phyloP scores from a whole-genome alignment of 2,113 vertebrate species.

The Urocynchramus pylzowi region DNA sequence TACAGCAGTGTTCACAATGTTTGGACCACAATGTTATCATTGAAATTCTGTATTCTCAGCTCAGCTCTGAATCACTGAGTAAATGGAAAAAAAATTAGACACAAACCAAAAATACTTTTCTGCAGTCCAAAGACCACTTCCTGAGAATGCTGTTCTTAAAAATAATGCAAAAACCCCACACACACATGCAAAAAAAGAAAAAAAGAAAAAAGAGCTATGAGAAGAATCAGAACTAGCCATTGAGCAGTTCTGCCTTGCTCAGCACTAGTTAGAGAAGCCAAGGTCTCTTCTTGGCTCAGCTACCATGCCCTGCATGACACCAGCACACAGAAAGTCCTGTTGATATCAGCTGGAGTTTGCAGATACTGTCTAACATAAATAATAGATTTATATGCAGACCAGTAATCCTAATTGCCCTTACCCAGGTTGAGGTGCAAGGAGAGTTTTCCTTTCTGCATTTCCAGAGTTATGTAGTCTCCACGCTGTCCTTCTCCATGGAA shows the following conservation, averaged over 20 bases:
- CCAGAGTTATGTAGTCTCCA: slow-evolving; percentile 92
- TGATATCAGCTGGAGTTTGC: not conserved
- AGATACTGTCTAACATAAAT: not conserved
- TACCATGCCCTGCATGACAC: not conserved
- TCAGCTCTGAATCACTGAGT: not conserved
- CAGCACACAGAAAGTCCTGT: not conserved
- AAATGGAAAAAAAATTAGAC: not conserved
- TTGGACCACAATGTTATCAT: not conserved
- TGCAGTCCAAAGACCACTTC: not conserved
- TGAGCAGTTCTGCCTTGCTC: not conserved
- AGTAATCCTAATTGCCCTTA: slow-evolving; percentile 56
- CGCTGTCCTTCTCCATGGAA: slow-evolving; percentile 94
- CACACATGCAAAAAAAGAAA: not conserved
- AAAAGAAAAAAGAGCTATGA: not conserved
- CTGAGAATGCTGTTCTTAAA: not conserved
- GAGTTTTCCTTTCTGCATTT: slow-evolving; percentile 88
- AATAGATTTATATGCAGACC: not conserved
- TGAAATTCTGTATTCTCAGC: not conserved
- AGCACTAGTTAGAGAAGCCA: not conserved
- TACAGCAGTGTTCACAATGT: not conserved
- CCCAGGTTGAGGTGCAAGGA: slow-evolving; percentile 89
- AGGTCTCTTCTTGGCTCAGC: not conserved
- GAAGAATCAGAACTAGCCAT: not conserved
- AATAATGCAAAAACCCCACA: not conserved
- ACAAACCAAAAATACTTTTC: not conserved